A percentile compares a stretch with the other conserved stretches of the same genome.
phyloP scores from a whole-genome alignment of 2,888 invertebrate species.

The Macaria liturata region DNA sequence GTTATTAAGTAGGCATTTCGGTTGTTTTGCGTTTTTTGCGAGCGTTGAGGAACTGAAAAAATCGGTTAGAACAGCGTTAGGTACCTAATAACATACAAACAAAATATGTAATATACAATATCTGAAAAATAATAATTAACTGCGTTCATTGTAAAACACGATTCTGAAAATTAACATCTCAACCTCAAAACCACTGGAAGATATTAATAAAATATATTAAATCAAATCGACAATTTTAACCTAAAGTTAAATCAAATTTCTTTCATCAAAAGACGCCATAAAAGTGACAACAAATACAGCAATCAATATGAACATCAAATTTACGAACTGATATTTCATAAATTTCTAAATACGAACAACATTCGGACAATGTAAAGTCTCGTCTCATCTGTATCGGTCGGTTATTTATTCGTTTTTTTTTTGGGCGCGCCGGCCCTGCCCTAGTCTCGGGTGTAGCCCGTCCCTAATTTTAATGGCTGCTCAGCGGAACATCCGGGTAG shows the following conservation, averaged over 20 bases:
- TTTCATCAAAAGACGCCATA: no score
- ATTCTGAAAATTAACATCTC: no score
- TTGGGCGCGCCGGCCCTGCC: constrained; percentile 74
- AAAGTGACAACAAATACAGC: constrained; percentile 35
- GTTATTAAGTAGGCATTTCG: constrained; percentile 67
- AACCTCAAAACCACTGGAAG: no score
- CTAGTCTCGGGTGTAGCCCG: constrained; percentile 76
- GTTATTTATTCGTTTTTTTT: constrained; percentile 69
- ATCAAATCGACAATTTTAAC: no score
- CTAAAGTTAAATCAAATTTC: no score
- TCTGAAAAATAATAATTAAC: no score
- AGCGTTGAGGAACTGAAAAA: constrained; percentile 3
- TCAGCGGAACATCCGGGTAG: constrained; percentile 72
- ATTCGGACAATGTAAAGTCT: constrained; percentile 75
- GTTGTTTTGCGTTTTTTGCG: constrained; percentile 46
- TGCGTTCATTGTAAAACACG: no score
- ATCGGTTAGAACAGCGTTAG: neutral
- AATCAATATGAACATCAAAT: constrained; percentile 59
- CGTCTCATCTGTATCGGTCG: constrained; percentile 74
- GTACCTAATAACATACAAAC: no score
- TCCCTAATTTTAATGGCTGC: constrained; percentile 84
- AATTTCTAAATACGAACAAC: constrained; percentile 50
- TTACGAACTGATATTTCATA: constrained; percentile 41
- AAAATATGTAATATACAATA: no score
- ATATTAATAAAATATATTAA: no score